Conservation (phyloP, 2,888 invertebrate species). For the Pedicia rivosa region DNA sequence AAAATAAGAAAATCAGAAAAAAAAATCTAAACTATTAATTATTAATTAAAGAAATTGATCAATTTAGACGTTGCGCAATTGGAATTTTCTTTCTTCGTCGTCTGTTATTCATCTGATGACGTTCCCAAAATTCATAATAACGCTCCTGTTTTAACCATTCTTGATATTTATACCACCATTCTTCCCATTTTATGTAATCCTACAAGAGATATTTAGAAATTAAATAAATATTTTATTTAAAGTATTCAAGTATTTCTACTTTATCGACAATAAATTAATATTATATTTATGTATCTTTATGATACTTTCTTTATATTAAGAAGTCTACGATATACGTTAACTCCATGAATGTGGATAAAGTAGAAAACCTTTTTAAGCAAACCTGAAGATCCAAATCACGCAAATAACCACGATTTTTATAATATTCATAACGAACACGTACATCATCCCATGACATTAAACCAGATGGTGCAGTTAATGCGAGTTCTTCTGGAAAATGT, state of each 20-base stretch:
- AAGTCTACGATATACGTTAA: no score
- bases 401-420: conserved; percentile 73
- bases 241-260: neutral
- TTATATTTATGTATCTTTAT: no score
- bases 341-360: no score
- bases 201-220: conserved; percentile 31
- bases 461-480: conserved; percentile 51
- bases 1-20: no score
- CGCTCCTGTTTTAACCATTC: conserved; percentile 62
- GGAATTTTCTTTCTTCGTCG: conserved; percentile 31
- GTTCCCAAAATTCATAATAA: conserved; percentile 32
- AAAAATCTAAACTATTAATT: no score
- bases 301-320: no score
- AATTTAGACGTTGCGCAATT: conserved; percentile 30
- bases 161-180: conserved; percentile 84
- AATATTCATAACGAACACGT: conserved; percentile 73
- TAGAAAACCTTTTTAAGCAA: no score
- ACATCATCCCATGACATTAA: conserved; percentile 81
- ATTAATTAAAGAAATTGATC: no score
- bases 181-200: conserved; percentile 86
- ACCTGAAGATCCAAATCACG: conserved; percentile 41
- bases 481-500: conserved; percentile 62
- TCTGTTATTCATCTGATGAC: conserved; percentile 28
- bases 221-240: neutral
- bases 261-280: no score